Evolutionary conservation across 2,888 invertebrate species (phyloP).

Genomic region (Tetramorium bicarinatum): DNA sequence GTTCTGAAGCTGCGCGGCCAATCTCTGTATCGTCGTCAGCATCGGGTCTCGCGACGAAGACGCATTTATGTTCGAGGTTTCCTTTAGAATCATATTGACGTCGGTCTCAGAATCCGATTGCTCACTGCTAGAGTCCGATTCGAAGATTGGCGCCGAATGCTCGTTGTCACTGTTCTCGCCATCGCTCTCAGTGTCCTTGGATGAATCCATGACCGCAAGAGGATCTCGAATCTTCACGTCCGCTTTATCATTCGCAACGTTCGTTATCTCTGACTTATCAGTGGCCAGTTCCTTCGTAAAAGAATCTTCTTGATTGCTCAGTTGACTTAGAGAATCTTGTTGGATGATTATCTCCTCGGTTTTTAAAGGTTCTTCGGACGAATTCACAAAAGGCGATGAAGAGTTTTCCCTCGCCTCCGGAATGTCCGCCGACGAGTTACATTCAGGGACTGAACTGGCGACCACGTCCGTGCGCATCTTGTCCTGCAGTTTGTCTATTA

Average conservation of each 20-base stretch:
- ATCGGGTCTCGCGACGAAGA: slow-evolving; percentile 80
- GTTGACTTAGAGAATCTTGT: neutral
- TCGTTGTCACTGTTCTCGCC: slow-evolving; percentile 76
- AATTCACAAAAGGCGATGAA: neutral
- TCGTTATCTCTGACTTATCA: neutral
- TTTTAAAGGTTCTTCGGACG: neutral
- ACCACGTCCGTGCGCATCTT: slow-evolving; percentile 80
- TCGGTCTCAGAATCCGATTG: slow-evolving; percentile 80
- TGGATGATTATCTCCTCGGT: neutral
- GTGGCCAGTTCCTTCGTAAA: neutral
- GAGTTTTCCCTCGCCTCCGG: neutral
- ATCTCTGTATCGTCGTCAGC: slow-evolving; percentile 84
- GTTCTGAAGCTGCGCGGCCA: slow-evolving; percentile 83
- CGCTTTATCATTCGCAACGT: neutral
- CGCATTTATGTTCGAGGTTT: slow-evolving; percentile 77
- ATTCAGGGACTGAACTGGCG: neutral
- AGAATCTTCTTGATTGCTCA: neutral
- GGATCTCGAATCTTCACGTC: slow-evolving; percentile 77
- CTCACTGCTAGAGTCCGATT: slow-evolving; percentile 82
- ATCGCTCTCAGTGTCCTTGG: slow-evolving; percentile 74
- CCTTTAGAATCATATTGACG: slow-evolving; percentile 81
- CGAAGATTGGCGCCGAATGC: slow-evolving; percentile 69
- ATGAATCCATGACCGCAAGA: slow-evolving; percentile 59
- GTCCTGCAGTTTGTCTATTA: slow-evolving; percentile 83
- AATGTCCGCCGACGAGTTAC: neutral